Evolutionary conservation across 2,888 invertebrate genomes (phyloP).

Genomic region (Drosophila pullipes): DNA sequence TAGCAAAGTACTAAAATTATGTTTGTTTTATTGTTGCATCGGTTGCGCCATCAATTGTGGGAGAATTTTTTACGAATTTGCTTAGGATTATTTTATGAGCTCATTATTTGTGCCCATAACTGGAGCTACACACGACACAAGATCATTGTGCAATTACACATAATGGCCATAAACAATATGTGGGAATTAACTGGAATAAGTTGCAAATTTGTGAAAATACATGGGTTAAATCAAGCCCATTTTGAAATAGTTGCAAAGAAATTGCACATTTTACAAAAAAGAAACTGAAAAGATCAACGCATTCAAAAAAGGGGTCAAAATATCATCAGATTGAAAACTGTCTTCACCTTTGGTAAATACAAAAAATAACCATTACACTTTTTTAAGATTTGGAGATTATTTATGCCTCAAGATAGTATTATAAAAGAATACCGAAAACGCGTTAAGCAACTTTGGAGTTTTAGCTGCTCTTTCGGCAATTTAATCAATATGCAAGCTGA

Average conservation of each 20-base stretch:
- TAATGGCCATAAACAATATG: conserved; percentile 30
- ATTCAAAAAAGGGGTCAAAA: neutral
- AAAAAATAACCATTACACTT: neutral
- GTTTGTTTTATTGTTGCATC: conserved; percentile 7
- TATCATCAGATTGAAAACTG: neutral
- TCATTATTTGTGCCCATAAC: conserved; percentile 32
- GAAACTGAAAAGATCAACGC: neutral
- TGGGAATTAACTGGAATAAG: conserved; percentile 22
- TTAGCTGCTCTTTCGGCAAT: neutral
- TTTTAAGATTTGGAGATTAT: neutral
- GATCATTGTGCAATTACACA: conserved; percentile 36
- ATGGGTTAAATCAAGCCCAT: conserved; percentile 3
- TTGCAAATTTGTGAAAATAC: neutral
- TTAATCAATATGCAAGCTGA: neutral
- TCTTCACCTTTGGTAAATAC: neutral
- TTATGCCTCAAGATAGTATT: neutral
- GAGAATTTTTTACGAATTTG: conserved; percentile 63
- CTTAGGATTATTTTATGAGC: conserved; percentile 29
- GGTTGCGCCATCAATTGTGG: conserved; percentile 66
- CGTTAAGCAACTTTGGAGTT: neutral
- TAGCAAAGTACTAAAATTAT: conserved; percentile 39
- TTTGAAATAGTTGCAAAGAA: neutral
- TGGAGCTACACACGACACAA: conserved; percentile 29
- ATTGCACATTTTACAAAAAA: neutral
- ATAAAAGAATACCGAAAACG: neutral